Conservation (phyloP, 2,113 vertebrate genomes). For the Labeo catla region DNA sequence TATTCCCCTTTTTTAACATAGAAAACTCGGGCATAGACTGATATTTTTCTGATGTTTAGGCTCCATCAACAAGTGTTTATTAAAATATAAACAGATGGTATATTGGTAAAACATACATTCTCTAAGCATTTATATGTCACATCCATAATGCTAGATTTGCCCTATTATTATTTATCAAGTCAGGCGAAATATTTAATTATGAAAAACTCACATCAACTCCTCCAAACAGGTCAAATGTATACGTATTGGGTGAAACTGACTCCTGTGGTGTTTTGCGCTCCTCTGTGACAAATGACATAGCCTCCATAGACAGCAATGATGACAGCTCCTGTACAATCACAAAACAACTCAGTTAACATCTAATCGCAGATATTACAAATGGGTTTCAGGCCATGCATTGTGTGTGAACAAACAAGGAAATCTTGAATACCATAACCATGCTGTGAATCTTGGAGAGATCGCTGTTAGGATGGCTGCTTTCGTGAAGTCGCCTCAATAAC, state of each 20-base stretch:
- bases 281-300: slow-evolving; percentile 97
- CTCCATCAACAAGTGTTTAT: too few species aligned
- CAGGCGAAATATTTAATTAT: not conserved
- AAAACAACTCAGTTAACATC: slow-evolving; percentile 6
- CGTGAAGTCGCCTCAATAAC: slow-evolving; percentile 88
- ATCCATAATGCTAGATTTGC: too few species aligned
- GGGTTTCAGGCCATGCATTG: not conserved
- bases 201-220: slow-evolving; percentile 92
- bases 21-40: too few species aligned
- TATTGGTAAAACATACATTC: too few species aligned
- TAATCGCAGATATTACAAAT: not conserved
- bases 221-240: slow-evolving; percentile 97
- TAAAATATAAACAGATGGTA: too few species aligned
- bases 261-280: slow-evolving; percentile 92
- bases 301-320: slow-evolving; percentile 96
- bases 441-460: slow-evolving; percentile 91
- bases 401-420: not conserved
- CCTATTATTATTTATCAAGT: not conserved
- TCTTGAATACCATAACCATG: slow-evolving; percentile 88
- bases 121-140: too few species aligned
- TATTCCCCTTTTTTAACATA: too few species aligned
- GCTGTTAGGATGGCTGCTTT: slow-evolving; percentile 93
- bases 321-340: slow-evolving; percentile 84
- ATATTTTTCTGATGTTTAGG: too few species aligned
- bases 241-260: slow-evolving; percentile 92